phyloP scores from a whole-genome alignment of 2,888 invertebrate genomes.

The Brachycybe producta region DNA sequence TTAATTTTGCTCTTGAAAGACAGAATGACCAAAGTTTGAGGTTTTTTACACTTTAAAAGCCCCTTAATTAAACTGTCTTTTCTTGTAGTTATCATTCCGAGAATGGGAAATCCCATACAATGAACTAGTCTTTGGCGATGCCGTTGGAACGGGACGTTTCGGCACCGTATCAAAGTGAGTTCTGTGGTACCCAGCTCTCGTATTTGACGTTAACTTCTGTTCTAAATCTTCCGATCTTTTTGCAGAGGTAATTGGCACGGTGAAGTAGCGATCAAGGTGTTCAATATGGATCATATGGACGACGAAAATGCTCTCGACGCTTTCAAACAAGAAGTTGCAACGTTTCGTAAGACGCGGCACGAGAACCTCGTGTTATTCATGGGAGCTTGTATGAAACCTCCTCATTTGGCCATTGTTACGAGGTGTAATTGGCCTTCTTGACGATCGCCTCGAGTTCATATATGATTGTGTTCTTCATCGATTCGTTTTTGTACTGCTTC shows the following conservation, averaged over 20 bases:
- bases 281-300: slow-evolving; percentile 80
- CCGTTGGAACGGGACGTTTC: slow-evolving; percentile 82
- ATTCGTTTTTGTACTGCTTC: slow-evolving; percentile 8
- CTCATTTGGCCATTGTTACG: slow-evolving; percentile 89
- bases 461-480: not conserved
- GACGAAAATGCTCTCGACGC: slow-evolving; percentile 76
- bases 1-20: too few relatives aligned
- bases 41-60: too few relatives aligned
- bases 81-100: slow-evolving; percentile 60
- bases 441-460: not conserved
- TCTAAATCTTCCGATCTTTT: too few relatives aligned
- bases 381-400: slow-evolving; percentile 98
- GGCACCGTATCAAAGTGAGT: slow-evolving; percentile 65
- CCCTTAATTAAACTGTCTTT: slow-evolving; percentile 22
- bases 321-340: slow-evolving; percentile 90
- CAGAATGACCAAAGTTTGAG: too few relatives aligned
- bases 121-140: slow-evolving; percentile 72
- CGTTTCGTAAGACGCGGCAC: slow-evolving; percentile 92
- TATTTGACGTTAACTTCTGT: not conserved
- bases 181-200: not conserved
- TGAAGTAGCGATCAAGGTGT: slow-evolving; percentile 89
- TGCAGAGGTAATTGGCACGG: slow-evolving; percentile 90
- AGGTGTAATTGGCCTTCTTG: slow-evolving; percentile 28
- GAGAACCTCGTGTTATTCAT: slow-evolving; percentile 97
- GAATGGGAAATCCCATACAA: slow-evolving; percentile 99